phyloP scores from a whole-genome alignment of 2,888 invertebrate species.

The Drosophila macrospina region DNA sequence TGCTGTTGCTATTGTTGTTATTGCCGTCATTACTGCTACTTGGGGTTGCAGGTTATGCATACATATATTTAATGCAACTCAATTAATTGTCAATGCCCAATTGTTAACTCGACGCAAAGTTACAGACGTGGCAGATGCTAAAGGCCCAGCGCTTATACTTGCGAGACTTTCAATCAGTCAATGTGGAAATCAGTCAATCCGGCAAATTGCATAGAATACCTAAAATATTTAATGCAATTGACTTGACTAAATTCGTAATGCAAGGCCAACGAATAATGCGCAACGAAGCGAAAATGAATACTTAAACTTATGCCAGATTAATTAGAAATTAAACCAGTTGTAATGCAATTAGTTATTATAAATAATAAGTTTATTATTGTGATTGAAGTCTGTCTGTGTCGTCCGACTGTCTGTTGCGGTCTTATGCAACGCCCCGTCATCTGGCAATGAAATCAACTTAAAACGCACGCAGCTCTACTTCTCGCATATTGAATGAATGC shows the following conservation, averaged over 20 bases:
- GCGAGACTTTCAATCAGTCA: conserved; percentile 26
- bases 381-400: background rate
- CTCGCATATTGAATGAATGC: conserved; percentile 67
- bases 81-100: conserved; percentile 71
- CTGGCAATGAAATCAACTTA: conserved; percentile 62
- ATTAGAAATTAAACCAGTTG: conserved; percentile 33
- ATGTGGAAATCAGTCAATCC: conserved; percentile 11
- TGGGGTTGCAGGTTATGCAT: conserved; percentile 49
- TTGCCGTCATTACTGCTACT: conserved; percentile 38
- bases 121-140: conserved; percentile 1
- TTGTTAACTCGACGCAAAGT: conserved; percentile 34
- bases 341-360: conserved; percentile 16
- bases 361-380: conserved; percentile 40
- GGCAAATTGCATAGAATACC: conserved; percentile 13
- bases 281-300: background rate
- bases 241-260: conserved; percentile 29
- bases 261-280: background rate
- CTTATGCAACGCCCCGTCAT: conserved; percentile 36
- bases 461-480: conserved; percentile 37
- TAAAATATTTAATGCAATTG: conserved; percentile 28
- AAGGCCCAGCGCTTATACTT: background rate
- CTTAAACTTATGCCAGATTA: conserved; percentile 21
- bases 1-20: conserved; percentile 11
- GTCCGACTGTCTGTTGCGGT: conserved; percentile 8
- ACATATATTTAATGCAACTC: conserved; percentile 53